phyloP scores from a whole-genome alignment of 2,797 vertebrate genomes.

The Rhynchonycteris naso region DNA sequence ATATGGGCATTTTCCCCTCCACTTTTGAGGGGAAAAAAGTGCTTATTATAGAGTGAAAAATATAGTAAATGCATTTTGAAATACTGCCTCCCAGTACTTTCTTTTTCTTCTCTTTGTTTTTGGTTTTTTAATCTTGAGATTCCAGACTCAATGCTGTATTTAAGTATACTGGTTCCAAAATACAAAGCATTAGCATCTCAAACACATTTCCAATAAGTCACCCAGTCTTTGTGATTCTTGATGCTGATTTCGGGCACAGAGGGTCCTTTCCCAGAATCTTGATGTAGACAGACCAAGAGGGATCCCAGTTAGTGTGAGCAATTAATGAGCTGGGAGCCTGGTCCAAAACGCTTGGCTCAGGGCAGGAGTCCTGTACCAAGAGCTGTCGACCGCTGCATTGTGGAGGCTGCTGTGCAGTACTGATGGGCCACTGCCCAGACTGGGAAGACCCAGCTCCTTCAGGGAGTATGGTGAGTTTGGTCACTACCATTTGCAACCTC shows the following conservation, averaged over 20 bases:
- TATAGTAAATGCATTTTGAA: not conserved
- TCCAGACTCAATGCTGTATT: slow-evolving; percentile 43
- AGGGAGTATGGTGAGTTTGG: not conserved
- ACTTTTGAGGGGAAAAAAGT: no score
- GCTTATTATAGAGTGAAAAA: no score
- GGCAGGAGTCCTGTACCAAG: not conserved
- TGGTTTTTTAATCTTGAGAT: slow-evolving; percentile 37
- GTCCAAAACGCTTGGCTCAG: not conserved
- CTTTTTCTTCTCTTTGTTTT: not conserved
- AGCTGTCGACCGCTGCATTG: not conserved
- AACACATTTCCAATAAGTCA: slow-evolving; percentile 47
- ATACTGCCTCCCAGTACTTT: slow-evolving; percentile 40
- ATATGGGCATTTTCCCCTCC: no score
- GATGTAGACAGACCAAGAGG: not conserved
- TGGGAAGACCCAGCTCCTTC: not conserved
- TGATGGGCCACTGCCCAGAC: not conserved
- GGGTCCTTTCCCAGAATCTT: slow-evolving; percentile 69
- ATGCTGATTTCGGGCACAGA: slow-evolving; percentile 63
- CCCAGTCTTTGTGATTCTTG: slow-evolving; percentile 49
- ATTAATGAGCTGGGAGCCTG: slow-evolving; percentile 1
- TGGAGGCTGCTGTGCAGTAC: not conserved
- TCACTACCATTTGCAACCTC: not conserved
- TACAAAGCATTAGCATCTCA: slow-evolving; percentile 52
- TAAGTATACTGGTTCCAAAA: slow-evolving; percentile 58
- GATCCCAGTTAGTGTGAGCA: not conserved